Evolutionary conservation across 2,797 vertebrate genomes (phyloP).

Genomic region (Peromyscus eremicus): DNA sequence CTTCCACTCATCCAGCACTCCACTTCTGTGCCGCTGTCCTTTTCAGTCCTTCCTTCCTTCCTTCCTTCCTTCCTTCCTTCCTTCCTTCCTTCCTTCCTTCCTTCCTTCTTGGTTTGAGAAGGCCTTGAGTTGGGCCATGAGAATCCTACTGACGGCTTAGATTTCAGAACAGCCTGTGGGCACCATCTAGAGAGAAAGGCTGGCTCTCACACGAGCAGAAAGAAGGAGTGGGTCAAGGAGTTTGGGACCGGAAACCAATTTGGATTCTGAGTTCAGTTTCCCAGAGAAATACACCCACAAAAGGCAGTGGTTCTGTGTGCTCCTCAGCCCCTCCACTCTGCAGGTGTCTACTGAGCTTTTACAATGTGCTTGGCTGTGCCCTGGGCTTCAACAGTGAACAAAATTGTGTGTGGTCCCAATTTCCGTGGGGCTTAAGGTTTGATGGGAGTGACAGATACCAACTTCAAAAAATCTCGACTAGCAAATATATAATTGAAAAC

Average conservation of each 20-base stretch:
- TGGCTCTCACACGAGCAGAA: neutral
- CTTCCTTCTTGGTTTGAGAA: neutral
- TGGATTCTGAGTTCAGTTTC: neutral
- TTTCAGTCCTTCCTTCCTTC: no score
- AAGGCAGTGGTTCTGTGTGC: neutral
- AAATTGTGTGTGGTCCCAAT: neutral
- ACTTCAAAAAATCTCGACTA: neutral
- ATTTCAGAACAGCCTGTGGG: neutral
- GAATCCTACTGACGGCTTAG: neutral
- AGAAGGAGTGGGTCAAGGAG: neutral
- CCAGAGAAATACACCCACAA: neutral
- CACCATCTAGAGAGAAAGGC: neutral
- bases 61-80: no score
- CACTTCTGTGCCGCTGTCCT: neutral
- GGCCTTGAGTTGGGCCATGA: neutral
- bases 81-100: neutral
- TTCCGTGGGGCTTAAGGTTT: neutral
- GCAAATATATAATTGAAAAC: neutral
- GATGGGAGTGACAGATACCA: neutral
- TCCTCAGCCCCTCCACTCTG: neutral
- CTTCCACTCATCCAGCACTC: neutral
- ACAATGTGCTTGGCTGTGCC: neutral
- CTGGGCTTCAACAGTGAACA: neutral
- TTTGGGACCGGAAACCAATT: neutral
- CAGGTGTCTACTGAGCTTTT: neutral